phyloP scores from a whole-genome alignment of 2,797 vertebrate genomes.

The Malacoctenus gilli region DNA sequence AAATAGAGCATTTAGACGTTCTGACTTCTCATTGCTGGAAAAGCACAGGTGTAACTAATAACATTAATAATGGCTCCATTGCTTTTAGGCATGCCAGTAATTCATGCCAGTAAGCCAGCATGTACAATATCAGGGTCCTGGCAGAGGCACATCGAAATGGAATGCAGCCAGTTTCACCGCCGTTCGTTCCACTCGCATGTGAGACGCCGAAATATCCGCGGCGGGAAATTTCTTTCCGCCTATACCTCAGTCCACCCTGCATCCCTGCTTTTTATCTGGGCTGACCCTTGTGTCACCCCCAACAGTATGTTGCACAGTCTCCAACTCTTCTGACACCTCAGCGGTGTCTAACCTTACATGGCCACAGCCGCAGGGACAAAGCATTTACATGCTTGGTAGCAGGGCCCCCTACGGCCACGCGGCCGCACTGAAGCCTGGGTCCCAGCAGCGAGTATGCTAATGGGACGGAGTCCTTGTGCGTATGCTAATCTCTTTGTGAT shows the following conservation, averaged over 20 bases:
- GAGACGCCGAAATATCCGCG: constrained; percentile 13
- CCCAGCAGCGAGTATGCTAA: constrained; percentile 51
- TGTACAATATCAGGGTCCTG: constrained; percentile 24
- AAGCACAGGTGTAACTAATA: constrained; percentile 44
- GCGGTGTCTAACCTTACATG: constrained; percentile 12
- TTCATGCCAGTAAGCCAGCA: constrained; percentile 26
- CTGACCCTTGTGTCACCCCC: too few relatives aligned
- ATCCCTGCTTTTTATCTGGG: neutral
- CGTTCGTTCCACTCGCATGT: constrained; percentile 20
- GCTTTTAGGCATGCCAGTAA: constrained; percentile 40
- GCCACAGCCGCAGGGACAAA: constrained; percentile 10
- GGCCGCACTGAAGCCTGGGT: constrained; percentile 14
- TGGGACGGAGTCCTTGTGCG: constrained; percentile 40
- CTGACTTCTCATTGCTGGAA: constrained; percentile 28
- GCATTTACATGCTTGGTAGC: constrained; percentile 18
- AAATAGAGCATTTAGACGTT: constrained; percentile 22
- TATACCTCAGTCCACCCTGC: neutral
- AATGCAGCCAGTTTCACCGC: constrained; percentile 23
- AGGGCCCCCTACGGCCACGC: constrained; percentile 19
- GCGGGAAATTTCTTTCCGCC: constrained; percentile 1
- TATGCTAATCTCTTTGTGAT: constrained; percentile 59
- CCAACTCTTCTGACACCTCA: too few relatives aligned
- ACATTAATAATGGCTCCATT: constrained; percentile 43
- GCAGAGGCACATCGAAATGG: constrained; percentile 7
- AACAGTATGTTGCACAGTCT: neutral